These are phyloP conservation scores for Parazoanthus atlanticus DNA, from an alignment of 92 coral and sea anemone species.

Conservation along the genomic window DNA sequence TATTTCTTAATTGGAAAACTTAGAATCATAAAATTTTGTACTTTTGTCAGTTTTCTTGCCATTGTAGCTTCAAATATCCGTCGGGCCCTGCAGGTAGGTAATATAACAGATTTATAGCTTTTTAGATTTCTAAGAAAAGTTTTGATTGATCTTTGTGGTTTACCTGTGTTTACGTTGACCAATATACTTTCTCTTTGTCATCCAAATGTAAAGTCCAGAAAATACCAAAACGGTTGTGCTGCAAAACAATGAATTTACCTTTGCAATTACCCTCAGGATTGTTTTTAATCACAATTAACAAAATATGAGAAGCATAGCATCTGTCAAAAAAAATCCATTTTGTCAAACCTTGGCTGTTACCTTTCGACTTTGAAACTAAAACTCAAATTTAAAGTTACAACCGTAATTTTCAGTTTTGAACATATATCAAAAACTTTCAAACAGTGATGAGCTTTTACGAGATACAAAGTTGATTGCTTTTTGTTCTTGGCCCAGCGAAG, in stretches of 20 bases:
- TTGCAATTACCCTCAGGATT: background rate
- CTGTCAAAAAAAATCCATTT: background rate
- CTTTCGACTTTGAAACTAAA: background rate
- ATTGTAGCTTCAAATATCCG: background rate
- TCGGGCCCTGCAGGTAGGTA: background rate
- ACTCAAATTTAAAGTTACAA: background rate
- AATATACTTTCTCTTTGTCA: background rate
- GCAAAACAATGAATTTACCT: background rate
- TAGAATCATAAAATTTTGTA: background rate
- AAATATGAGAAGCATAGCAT: background rate
- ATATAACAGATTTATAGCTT: background rate
- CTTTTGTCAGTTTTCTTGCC: background rate
- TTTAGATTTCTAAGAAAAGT: background rate
- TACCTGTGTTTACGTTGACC: background rate
- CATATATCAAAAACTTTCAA: background rate
- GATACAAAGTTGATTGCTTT: too few species aligned
- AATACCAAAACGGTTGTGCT: background rate
- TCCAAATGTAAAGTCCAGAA: background rate
- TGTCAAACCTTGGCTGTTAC: background rate
- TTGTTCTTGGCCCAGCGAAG: background rate
- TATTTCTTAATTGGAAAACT: background rate
- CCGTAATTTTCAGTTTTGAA: background rate
- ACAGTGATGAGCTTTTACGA: background rate
- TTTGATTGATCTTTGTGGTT: background rate
- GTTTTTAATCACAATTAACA: background rate